Conservation (phyloP, 2,888 invertebrate genomes). For the Orchesellides sinensis region DNA sequence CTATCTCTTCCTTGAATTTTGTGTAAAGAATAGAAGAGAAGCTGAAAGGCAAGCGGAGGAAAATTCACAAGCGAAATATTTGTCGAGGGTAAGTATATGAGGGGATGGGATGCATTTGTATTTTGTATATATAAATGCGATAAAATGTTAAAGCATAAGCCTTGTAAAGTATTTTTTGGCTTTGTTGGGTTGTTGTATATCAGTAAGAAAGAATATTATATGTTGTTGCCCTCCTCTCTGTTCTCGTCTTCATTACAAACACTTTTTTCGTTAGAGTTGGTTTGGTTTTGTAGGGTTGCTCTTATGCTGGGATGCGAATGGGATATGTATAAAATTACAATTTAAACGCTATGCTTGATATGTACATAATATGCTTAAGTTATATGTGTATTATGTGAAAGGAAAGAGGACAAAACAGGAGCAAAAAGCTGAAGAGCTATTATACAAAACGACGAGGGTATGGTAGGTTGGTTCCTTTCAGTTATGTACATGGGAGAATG, state of each 20-base stretch:
- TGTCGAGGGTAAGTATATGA: conserved; percentile 33
- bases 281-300: conserved; percentile 37
- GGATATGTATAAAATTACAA: conserved; percentile 64
- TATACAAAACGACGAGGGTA: conserved; percentile 54
- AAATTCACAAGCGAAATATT: conserved; percentile 63
- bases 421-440: conserved; percentile 38
- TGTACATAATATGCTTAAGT: conserved; percentile 33
- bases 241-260: conserved; percentile 27
- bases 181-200: conserved; percentile 12
- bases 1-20: conserved; percentile 14
- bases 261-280: conserved; percentile 28
- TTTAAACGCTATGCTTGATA: conserved; percentile 54
- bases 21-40: neutral
- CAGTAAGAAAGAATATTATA: conserved; percentile 35
- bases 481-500: too few species aligned
- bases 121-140: conserved; percentile 6
- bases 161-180: conserved; percentile 36
- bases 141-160: conserved; percentile 32
- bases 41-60: conserved; percentile 28
- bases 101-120: neutral
- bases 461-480: conserved; percentile 58
- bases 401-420: conserved; percentile 44
- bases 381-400: neutral
- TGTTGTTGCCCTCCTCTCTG: conserved; percentile 58
- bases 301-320: conserved; percentile 48